Evolutionary conservation across 92 coral and sea anemone species (phyloP).

Genomic region (Paragorgia papillata): DNA sequence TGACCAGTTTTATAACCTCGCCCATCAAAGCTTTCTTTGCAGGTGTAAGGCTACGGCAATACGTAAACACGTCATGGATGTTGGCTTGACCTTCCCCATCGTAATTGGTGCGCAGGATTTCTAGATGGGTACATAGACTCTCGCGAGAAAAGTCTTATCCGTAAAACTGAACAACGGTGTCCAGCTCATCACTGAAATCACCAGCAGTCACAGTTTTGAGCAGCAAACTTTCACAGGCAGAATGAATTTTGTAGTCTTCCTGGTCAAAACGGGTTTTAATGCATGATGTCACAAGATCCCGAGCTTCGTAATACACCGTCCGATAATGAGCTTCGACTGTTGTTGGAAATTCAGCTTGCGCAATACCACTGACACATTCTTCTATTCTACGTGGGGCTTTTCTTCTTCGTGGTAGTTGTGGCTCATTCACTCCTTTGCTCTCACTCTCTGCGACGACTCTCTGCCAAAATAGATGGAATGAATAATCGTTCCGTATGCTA

Average conservation of each 20-base stretch:
- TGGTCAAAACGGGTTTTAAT: too few species aligned
- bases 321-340: background rate
- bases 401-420: too few species aligned
- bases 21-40: constrained; percentile 19
- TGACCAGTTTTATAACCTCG: background rate
- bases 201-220: too few species aligned
- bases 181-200: too few species aligned
- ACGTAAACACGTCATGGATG: constrained; percentile 1
- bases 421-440: background rate
- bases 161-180: too few species aligned
- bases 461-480: background rate
- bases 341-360: background rate
- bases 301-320: background rate
- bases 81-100: too few species aligned
- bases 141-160: background rate
- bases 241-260: too few species aligned
- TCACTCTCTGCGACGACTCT: background rate
- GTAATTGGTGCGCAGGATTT: constrained; percentile 14
- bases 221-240: too few species aligned
- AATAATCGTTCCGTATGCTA: background rate
- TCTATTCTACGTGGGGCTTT: background rate
- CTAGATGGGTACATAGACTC: constrained; percentile 6
- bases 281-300: background rate
- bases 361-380: background rate
- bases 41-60: constrained; percentile 14